Conservation (phyloP, 2,113 vertebrate species). For the Toxostoma redivivum region DNA sequence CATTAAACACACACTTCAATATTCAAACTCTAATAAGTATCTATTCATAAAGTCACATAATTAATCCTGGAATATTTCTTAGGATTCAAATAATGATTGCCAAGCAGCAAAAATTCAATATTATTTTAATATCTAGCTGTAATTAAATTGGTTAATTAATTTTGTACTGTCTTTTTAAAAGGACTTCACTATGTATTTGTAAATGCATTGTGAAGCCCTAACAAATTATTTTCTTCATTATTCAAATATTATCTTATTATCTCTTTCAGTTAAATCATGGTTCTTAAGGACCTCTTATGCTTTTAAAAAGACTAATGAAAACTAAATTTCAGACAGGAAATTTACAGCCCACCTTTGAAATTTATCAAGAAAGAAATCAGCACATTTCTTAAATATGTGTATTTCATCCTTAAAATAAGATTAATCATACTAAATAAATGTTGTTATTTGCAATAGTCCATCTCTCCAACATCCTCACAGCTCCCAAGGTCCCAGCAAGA, state of each 20-base stretch:
- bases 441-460: neutral
- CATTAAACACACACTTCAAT: neutral
- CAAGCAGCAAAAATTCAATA: neutral
- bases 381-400: neutral
- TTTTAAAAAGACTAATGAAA: neutral
- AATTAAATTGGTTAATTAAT: neutral
- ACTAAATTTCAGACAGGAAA: neutral
- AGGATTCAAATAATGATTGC: neutral
- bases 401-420: neutral
- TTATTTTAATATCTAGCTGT: neutral
- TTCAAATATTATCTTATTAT: neutral
- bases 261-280: neutral
- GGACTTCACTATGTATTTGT: neutral
- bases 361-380: neutral
- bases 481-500: neutral
- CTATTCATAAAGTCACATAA: neutral
- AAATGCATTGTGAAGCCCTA: neutral
- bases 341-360: neutral
- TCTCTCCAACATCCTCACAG: neutral
- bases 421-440: neutral
- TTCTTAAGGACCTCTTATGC: neutral
- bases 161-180: neutral
- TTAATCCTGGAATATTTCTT: neutral
- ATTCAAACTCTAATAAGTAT: neutral
- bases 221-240: neutral